Evolutionary conservation across 30 jellyfish, hydroid and myxozoan genomes (phyloP).

Genomic region (Hydra vulgaris): DNA sequence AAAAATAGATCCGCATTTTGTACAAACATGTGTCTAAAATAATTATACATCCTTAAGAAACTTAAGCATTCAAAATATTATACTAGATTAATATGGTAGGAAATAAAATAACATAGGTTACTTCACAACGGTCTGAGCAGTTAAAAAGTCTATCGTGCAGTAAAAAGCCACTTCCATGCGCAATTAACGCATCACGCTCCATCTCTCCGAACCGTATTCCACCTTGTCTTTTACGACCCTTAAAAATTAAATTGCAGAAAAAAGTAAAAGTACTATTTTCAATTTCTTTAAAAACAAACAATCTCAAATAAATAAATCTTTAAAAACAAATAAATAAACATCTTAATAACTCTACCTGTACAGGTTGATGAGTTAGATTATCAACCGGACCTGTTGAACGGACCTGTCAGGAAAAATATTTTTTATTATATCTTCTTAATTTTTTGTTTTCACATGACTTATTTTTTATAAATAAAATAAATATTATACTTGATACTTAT

Average conservation of each 20-base stretch:
- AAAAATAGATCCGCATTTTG: slow-evolving; percentile 77
- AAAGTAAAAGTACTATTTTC: no score
- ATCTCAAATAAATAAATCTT: background rate
- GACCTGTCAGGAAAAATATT: slow-evolving; percentile 41
- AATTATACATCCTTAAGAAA: background rate
- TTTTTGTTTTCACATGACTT: no score
- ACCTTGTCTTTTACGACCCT: slow-evolving; percentile 99
- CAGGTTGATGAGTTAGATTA: slow-evolving; percentile 94
- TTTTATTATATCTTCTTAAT: no score
- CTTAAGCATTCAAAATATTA: no score
- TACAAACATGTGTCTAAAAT: slow-evolving; percentile 68
- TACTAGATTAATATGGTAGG: no score
- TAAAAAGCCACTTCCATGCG: slow-evolving; percentile 97
- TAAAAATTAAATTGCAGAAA: background rate
- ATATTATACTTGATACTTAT: slow-evolving; percentile 86
- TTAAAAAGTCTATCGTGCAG: slow-evolving; percentile 90
- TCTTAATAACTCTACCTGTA: slow-evolving; percentile 37
- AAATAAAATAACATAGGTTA: no score
- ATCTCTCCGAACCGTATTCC: slow-evolving; percentile 99
- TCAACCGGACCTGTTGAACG: slow-evolving; percentile 99
- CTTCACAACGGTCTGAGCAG: slow-evolving; percentile 89
- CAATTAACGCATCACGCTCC: slow-evolving; percentile 97
- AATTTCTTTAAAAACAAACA: background rate
- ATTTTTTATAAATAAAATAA: no score
- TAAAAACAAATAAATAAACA: background rate